Evolutionary conservation across 2,888 invertebrate species (phyloP).

Genomic region (Cartodere bifasciata): DNA sequence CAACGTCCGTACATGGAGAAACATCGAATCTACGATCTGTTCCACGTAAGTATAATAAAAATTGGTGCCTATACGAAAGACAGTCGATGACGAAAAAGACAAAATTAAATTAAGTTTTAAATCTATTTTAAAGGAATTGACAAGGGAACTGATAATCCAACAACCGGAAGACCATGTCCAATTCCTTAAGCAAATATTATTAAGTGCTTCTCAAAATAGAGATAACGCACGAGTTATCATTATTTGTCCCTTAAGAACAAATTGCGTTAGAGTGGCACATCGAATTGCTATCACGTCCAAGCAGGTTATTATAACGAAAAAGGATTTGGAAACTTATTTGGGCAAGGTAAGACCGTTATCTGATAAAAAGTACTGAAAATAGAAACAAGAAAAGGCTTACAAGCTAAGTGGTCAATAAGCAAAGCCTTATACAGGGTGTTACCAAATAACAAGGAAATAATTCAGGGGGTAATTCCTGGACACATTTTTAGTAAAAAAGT

Average conservation of each 20-base stretch:
- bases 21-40: slow-evolving; percentile 48
- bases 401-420: too few species aligned
- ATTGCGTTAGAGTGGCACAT: slow-evolving; percentile 26
- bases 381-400: too few species aligned
- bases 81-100: neutral
- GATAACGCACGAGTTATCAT: slow-evolving; percentile 43
- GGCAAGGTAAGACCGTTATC: slow-evolving; percentile 3
- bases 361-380: too few species aligned
- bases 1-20: slow-evolving; percentile 54
- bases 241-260: slow-evolving; percentile 40
- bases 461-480: too few species aligned
- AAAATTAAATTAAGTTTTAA: slow-evolving; percentile 5
- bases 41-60: slow-evolving; percentile 37
- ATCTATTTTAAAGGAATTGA: slow-evolving; percentile 39
- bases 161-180: slow-evolving; percentile 50
- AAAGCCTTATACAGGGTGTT: too few species aligned
- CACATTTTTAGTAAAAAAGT: too few species aligned
- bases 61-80: neutral
- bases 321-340: slow-evolving; percentile 8
- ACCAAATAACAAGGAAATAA: too few species aligned
- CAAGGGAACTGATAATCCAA: slow-evolving; percentile 43
- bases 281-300: slow-evolving; percentile 25
- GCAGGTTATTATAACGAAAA: slow-evolving; percentile 25
- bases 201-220: slow-evolving; percentile 36
- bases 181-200: slow-evolving; percentile 46